These are phyloP conservation scores for Dendropsophus ebraccatus DNA, from an alignment of 2,113 vertebrate species.

Conservation along the genomic window DNA sequence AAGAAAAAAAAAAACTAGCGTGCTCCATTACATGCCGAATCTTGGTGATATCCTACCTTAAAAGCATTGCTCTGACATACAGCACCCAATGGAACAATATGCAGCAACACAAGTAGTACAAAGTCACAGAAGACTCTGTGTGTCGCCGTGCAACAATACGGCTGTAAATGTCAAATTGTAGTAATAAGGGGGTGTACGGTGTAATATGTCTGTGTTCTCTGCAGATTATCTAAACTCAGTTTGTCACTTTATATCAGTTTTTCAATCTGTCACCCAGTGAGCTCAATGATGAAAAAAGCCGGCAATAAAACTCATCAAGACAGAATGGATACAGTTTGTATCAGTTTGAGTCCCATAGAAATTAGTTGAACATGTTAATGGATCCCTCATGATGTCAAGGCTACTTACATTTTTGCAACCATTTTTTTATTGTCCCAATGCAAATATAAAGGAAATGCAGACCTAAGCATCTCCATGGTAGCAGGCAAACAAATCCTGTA, in stretches of 20 bases:
- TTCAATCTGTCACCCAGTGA: too few relatives aligned
- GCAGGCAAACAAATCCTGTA: too few relatives aligned
- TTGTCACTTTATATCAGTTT: too few relatives aligned
- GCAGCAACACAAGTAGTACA: neutral
- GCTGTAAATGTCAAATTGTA: neutral
- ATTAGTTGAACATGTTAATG: neutral
- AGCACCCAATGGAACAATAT: neutral
- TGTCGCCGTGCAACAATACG: too few relatives aligned
- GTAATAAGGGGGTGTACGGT: neutral
- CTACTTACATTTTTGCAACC: neutral
- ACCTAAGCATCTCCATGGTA: too few relatives aligned
- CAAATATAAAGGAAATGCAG: too few relatives aligned
- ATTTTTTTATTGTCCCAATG: neutral
- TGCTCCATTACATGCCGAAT: neutral
- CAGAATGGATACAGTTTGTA: neutral
- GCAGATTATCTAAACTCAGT: too few relatives aligned
- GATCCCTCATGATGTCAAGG: too few relatives aligned
- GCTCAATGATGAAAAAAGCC: too few relatives aligned
- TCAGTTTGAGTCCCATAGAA: neutral
- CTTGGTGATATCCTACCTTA: neutral
- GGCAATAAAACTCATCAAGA: neutral
- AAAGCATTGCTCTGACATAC: neutral
- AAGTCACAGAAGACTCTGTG: neutral
- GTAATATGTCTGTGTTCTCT: neutral
- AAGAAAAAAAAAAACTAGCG: too few relatives aligned